phyloP scores from a whole-genome alignment of 2,113 vertebrate genomes.

The Crotalus viridis region DNA sequence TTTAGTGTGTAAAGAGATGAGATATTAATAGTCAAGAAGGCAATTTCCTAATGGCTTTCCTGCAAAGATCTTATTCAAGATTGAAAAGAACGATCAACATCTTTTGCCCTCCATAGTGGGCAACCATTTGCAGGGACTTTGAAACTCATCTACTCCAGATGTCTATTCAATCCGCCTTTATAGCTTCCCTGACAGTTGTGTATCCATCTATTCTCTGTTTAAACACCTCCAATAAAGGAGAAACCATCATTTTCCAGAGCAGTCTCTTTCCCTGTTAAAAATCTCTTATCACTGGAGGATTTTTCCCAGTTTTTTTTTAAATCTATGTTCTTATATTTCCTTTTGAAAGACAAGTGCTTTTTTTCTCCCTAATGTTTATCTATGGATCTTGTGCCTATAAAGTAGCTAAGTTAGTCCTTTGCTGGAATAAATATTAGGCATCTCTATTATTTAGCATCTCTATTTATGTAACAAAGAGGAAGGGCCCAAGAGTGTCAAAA shows the following conservation, averaged over 20 bases:
- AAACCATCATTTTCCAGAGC: neutral
- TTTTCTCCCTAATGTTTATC: neutral
- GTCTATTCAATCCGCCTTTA: neutral
- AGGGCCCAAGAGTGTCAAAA: neutral
- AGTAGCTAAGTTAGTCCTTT: constrained; percentile 27
- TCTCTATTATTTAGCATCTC: constrained; percentile 35
- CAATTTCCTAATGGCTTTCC: neutral
- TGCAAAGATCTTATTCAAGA: neutral
- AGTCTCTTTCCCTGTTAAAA: neutral
- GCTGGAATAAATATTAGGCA: constrained; percentile 22
- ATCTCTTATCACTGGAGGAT: neutral
- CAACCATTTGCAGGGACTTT: neutral
- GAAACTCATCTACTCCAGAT: neutral
- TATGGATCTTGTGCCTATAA: neutral
- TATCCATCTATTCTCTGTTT: neutral
- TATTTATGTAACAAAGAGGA: neutral
- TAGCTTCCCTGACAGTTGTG: neutral
- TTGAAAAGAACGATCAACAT: neutral
- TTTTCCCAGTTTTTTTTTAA: neutral
- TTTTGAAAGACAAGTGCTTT: neutral
- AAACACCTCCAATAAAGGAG: neutral
- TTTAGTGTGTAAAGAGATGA: neutral
- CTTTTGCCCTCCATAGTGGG: neutral
- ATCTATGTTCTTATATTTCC: neutral
- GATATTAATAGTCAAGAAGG: neutral